These are phyloP conservation scores for Synanthedon andrenaeformis DNA, from an alignment of 2,888 invertebrate species.

Conservation along the genomic window DNA sequence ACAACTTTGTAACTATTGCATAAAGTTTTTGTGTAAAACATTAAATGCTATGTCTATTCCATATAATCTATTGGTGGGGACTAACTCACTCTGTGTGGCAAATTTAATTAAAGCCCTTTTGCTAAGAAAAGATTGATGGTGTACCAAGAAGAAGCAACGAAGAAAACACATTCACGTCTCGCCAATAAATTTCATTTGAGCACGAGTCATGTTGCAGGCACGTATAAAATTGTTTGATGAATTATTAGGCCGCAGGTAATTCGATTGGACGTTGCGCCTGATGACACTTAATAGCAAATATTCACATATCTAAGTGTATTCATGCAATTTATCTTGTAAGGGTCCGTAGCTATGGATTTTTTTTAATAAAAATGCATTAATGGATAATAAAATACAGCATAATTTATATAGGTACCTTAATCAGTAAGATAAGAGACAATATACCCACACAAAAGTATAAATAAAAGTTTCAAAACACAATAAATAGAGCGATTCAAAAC, in stretches of 20 bases:
- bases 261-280: neutral
- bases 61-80: neutral
- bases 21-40: too few relatives aligned
- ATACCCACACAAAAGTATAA: too few relatives aligned
- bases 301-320: too few relatives aligned
- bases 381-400: too few relatives aligned
- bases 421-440: too few relatives aligned
- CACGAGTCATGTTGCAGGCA: neutral
- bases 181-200: slow-evolving; percentile 17
- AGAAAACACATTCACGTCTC: slow-evolving; percentile 20
- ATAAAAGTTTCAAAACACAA: too few relatives aligned
- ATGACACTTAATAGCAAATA: neutral
- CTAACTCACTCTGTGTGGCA: slow-evolving; percentile 16
- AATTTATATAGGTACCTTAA: too few relatives aligned
- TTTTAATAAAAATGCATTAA: too few relatives aligned
- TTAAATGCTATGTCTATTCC: neutral
- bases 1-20: too few relatives aligned
- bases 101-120: slow-evolving; percentile 39
- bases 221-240: neutral
- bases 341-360: too few relatives aligned
- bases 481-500: too few relatives aligned
- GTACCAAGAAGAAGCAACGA: slow-evolving; percentile 11
- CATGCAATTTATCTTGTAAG: too few relatives aligned
- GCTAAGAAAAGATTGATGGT: slow-evolving; percentile 27
- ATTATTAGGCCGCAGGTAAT: neutral